These are phyloP conservation scores for Sebastes steindachneri DNA, from an alignment of 2,797 vertebrate genomes.

Conservation along the genomic window DNA sequence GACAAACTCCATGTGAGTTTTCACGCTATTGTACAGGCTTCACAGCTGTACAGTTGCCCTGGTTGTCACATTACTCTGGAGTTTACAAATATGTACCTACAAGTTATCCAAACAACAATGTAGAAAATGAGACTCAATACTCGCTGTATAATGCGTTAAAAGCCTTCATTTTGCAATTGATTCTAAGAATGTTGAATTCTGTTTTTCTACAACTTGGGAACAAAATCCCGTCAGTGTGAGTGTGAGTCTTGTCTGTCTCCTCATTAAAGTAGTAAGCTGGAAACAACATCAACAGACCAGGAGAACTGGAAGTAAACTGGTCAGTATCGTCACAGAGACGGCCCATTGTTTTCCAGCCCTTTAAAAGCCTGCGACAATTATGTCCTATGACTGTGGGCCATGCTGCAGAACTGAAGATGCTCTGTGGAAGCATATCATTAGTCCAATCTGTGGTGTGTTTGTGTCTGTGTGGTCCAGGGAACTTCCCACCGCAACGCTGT, in stretches of 20 bases:
- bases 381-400: conserved; percentile 33
- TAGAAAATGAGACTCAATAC: no score
- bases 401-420: conserved; percentile 42
- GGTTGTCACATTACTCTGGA: not conserved
- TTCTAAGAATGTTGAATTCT: not conserved
- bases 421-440: conserved; percentile 51
- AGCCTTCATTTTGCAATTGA: not conserved
- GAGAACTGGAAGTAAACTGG: conserved; percentile 40
- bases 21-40: not conserved
- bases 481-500: conserved; percentile 23
- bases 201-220: not conserved
- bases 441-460: conserved; percentile 38
- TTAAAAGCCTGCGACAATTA: conserved; percentile 34
- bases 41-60: not conserved
- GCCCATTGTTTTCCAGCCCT: conserved; percentile 31
- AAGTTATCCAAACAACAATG: not conserved
- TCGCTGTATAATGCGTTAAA: not conserved
- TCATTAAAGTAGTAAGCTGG: conserved; percentile 38
- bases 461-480: conserved; percentile 55
- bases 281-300: conserved; percentile 31
- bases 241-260: not conserved
- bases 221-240: not conserved
- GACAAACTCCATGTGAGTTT: not conserved
- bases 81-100: not conserved
- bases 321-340: conserved; percentile 27